Base-by-base conservation (phyloP, 2,113 vertebrate genomes). In the Poecile atricapillus region DNA sequence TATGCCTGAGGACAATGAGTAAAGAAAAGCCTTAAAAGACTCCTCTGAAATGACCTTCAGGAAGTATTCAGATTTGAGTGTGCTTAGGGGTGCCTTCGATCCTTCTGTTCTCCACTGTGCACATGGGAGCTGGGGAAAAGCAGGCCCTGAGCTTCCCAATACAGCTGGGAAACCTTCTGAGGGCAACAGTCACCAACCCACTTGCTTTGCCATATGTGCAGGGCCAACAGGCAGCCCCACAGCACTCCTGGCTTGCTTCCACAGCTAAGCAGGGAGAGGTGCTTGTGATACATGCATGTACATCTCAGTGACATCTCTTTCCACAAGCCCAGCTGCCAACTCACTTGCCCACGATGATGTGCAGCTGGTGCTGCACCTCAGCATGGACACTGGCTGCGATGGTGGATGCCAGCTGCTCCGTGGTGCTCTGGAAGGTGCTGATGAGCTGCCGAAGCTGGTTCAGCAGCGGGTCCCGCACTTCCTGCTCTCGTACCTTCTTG, bases 331-430 rank as follows among this genome's bases (percentile, higher is more conserved):
- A 68, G 49, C 8, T 31, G 15, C 43, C 65, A 59, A 96, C 99
- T 93, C 97, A 99, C 99, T 98, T 99, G 98, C 99, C 98, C 96
- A 99, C 98, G 44, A 98, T 98, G 94, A 99, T 88, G 46, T 99
- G 99, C 77, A 99, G 98, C 98, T 99, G 99, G 86, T 99, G 99
- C 96, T 99, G 99, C 96, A 99, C 97, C 94, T 99, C 99, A 2
- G 98, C 96, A 15, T 99, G 98, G 74, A 99, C 98, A 0, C 98
- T 99, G 63, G 98, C 96, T 0, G 98, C 96, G 10, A 99, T 96
- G 30, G 93, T 98, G 78, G 96, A 98, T 0, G 98, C 97, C 98
- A 99, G 97, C 96, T 99, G 99, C 74, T 99, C 99, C 0, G 98
- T 99, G 94, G 96, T 98, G 94, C 94, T 98, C 93, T 99, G 99